These are phyloP conservation scores for Ceraclea dissimilis DNA, from an alignment of 2,888 invertebrate genomes.

Conservation along the genomic window DNA sequence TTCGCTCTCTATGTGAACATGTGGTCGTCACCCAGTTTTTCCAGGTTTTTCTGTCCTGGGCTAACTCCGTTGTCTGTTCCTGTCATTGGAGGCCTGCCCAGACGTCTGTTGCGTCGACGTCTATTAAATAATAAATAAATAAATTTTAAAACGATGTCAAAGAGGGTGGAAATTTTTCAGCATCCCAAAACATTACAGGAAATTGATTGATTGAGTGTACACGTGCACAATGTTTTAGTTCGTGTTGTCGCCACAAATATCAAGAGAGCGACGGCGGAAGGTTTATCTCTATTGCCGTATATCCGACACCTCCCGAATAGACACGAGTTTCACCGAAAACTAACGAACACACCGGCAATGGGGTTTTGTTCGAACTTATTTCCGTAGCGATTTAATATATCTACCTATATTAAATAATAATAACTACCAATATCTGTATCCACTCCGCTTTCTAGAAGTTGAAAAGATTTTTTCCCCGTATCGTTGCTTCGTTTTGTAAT, in stretches of 20 bases:
- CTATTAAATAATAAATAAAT: no score
- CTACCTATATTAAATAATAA: neutral
- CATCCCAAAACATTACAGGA: no score
- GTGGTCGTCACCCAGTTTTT: no score
- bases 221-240: constrained; percentile 15
- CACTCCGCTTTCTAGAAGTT: neutral
- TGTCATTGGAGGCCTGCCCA: no score
- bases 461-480: constrained; percentile 11
- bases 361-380: constrained; percentile 24
- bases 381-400: constrained; percentile 18
- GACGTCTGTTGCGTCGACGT: no score
- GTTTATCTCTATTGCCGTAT: constrained; percentile 24
- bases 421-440: no score
- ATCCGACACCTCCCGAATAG: constrained; percentile 17
- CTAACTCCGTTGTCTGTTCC: no score
- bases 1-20: no score
- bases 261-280: constrained; percentile 19
- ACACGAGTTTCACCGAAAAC: constrained; percentile 7
- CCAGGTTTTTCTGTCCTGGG: no score
- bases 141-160: no score
- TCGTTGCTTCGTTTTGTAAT: neutral
- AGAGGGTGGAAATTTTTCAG: no score
- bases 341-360: constrained; percentile 18
- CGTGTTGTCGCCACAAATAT: constrained; percentile 17
- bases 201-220: constrained; percentile 14